Conservation (phyloP, 2,888 invertebrate genomes). For the Acheta domesticus region DNA sequence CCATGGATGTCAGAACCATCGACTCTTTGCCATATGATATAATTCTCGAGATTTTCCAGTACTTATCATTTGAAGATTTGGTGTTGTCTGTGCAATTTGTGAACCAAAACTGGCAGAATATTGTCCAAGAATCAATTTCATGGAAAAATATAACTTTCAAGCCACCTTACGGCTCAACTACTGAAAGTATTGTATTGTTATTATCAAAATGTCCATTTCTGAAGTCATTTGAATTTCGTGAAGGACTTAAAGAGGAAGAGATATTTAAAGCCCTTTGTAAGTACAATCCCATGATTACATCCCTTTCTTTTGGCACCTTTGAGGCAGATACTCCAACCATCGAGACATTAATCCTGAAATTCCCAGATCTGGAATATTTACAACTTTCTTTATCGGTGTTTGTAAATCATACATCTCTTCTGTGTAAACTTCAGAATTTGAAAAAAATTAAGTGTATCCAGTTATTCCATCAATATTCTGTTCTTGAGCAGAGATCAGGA, state of each 20-base stretch:
- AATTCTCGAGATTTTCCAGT: neutral
- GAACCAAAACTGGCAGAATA: neutral
- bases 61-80: neutral
- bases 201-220: neutral
- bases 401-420: neutral
- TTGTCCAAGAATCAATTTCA: neutral
- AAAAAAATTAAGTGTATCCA: neutral
- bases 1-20: neutral
- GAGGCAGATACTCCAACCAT: neutral
- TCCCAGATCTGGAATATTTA: neutral
- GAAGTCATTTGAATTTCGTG: neutral
- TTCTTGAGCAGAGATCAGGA: neutral
- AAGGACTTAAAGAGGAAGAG: neutral
- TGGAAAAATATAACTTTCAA: constrained; percentile 3
- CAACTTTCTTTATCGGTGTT: neutral
- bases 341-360: neutral
- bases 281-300: neutral
- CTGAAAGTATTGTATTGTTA: neutral
- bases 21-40: neutral
- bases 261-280: neutral
- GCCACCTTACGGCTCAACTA: neutral
- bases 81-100: neutral
- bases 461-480: neutral
- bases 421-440: neutral
- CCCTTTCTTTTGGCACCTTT: neutral